Evolutionary conservation across 1,140 invertebrate species (phyloP), one percentile per base, ranked within the genome.

Genomic region (Choristoneura fumiferana): DNA sequence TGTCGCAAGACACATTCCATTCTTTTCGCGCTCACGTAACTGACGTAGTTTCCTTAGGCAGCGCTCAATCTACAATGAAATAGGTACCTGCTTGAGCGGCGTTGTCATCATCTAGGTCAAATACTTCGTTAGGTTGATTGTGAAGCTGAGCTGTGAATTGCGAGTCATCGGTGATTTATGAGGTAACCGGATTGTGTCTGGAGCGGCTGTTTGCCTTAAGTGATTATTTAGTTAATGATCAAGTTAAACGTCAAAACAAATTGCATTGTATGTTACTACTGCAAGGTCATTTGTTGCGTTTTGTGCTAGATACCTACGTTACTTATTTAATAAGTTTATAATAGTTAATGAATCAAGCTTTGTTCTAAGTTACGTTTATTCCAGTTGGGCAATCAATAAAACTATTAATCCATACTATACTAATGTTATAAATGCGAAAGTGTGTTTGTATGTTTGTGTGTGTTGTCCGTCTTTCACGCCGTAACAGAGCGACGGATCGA

Each of bases 1-100:
- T 81, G 78, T 76, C 67, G 73, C 74, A 85, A 83, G 71, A 77
- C 65, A 61, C 70, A 67, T 79, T 71, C 66, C 74, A 78, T 78
- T 81, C 63, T 81, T 73, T 73, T 54, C 12, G 54, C 57, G 62
- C 60, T 84, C 75, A 83, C 72, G 72, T 80, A 84, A 82, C 71
- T 15, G n/a, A 5, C 13, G 40, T 56, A 60, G 62, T 73, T 68
- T 65, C 66, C 65, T 62, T 71, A 53, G 61, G 34, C 29, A 58
- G 57, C 55, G 17, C 53, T 59, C 54, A 38, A 66, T 62, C 54
- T 60, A 49, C 40, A n/a, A 45, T n/a, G 40, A 49, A 49, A 29
- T 6, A 33, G 29, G 58, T 54, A 40, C 54, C 57, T 45, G 55
- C 17, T 58, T 62, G 63, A 71, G 59, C 60, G 29, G 59, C 56